These are phyloP conservation scores for Tetragnatha montana DNA, from an alignment of 2,888 invertebrate genomes.

Conservation along the genomic window DNA sequence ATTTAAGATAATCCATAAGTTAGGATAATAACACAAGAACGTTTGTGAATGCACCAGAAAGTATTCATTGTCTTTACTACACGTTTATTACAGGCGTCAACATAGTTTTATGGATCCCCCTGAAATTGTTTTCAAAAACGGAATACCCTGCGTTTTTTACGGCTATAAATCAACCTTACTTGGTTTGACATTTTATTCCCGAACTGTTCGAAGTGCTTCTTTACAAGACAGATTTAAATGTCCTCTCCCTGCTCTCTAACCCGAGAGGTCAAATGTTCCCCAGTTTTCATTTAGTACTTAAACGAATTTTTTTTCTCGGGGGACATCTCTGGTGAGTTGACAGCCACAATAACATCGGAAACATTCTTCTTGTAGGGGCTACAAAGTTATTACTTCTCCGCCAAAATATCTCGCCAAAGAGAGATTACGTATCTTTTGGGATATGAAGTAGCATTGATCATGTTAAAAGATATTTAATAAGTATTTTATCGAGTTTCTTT, in stretches of 20 bases:
- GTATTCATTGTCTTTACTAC: not conserved
- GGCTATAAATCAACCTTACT: constrained; percentile 32
- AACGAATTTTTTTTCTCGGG: constrained; percentile 37
- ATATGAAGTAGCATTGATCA: too few relatives aligned
- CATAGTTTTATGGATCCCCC: not conserved
- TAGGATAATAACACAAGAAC: too few relatives aligned
- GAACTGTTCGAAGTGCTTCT: not conserved
- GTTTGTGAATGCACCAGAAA: too few relatives aligned
- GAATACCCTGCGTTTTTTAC: not conserved
- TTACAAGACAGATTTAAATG: constrained; percentile 33
- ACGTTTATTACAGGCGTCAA: not conserved
- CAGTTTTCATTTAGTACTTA: constrained; percentile 30
- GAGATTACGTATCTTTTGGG: not conserved
- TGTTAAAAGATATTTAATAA: not conserved
- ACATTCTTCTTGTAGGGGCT: constrained; percentile 23
- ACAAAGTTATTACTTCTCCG: not conserved
- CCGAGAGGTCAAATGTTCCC: constrained; percentile 44
- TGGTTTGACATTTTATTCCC: constrained; percentile 48
- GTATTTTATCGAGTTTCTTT: not conserved
- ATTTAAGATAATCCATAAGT: too few relatives aligned
- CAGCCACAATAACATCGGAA: constrained; percentile 48
- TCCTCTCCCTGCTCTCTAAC: constrained; percentile 20
- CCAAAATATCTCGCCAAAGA: constrained; percentile 22
- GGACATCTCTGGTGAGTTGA: constrained; percentile 39
- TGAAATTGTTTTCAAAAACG: constrained; percentile 19